phyloP scores from a whole-genome alignment of 2,797 vertebrate species.

The Cetoscarus ocellatus region DNA sequence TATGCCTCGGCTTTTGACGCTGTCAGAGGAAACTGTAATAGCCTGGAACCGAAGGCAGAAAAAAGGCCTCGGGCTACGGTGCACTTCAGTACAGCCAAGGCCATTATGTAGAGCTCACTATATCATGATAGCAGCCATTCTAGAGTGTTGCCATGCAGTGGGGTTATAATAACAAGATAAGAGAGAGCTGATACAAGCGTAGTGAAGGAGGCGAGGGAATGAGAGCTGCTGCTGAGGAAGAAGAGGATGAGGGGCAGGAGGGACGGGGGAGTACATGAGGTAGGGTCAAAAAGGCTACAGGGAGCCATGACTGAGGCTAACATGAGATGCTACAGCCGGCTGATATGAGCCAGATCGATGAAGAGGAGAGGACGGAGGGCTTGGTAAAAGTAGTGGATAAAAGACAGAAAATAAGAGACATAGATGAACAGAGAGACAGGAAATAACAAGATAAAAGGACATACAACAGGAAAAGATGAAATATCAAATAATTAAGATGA shows the following conservation, averaged over 20 bases:
- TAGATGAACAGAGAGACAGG: constrained; percentile 15
- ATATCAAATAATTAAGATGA: too few relatives aligned
- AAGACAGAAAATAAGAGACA: constrained; percentile 5
- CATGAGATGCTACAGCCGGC: constrained; percentile 38
- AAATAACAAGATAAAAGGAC: background rate
- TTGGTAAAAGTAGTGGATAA: constrained; percentile 35
- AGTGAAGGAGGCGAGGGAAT: constrained; percentile 46
- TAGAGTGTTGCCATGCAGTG: constrained; percentile 76
- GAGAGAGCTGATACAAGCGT: constrained; percentile 66
- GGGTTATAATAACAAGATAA: constrained; percentile 85
- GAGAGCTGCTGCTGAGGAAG: constrained; percentile 34
- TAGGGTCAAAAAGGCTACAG: constrained; percentile 58
- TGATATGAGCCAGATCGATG: constrained; percentile 60
- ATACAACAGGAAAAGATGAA: background rate
- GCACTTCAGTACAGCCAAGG: constrained; percentile 64
- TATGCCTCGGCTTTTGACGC: constrained; percentile 62
- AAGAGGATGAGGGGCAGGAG: constrained; percentile 26
- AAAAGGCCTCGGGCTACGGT: constrained; percentile 57
- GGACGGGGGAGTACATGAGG: constrained; percentile 37
- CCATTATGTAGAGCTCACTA: constrained; percentile 78
- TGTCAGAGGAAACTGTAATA: constrained; percentile 83
- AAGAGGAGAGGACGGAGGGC: constrained; percentile 23
- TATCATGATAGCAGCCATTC: constrained; percentile 78
- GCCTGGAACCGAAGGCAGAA: constrained; percentile 62
- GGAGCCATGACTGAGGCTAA: constrained; percentile 61